Evolutionary conservation across 2,888 invertebrate species (phyloP).

Genomic region (Mimumesa dahlbomi): DNA sequence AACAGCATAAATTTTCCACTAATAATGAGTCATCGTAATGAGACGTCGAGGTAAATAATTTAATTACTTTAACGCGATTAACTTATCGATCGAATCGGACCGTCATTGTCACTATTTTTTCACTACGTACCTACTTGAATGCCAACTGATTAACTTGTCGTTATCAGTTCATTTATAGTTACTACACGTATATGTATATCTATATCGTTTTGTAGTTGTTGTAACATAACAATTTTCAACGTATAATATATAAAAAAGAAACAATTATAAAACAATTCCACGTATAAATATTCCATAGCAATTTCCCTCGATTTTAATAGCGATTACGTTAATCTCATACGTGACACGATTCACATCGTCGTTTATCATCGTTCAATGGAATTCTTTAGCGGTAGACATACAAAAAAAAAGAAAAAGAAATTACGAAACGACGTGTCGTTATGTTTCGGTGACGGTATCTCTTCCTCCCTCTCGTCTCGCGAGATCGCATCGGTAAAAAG

Average conservation of each 20-base stretch:
- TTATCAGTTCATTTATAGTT: no score
- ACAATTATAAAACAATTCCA: no score
- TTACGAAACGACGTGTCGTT: background rate
- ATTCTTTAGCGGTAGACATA: conserved; percentile 9
- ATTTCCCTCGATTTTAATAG: background rate
- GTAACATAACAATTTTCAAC: no score
- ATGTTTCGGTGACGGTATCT: conserved; percentile 29
- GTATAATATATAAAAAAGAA: no score
- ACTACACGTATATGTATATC: no score
- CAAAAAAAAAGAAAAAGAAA: conserved; percentile 37
- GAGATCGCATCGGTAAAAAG: conserved; percentile 23
- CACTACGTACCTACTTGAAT: background rate
- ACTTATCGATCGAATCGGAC: no score
- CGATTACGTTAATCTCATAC: background rate
- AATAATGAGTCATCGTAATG: conserved; percentile 34
- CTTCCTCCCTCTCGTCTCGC: background rate
- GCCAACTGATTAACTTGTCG: no score
- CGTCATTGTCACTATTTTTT: background rate
- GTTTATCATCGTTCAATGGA: conserved; percentile 16
- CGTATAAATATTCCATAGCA: background rate
- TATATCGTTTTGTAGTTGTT: no score
- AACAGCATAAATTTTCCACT: conserved; percentile 57
- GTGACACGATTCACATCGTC: conserved; percentile 22
- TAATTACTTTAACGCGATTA: conserved; percentile 12
- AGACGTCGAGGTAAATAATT: conserved; percentile 27